phyloP scores from a whole-genome alignment of 2,797 vertebrate genomes.

The Danio jaintianensis region DNA sequence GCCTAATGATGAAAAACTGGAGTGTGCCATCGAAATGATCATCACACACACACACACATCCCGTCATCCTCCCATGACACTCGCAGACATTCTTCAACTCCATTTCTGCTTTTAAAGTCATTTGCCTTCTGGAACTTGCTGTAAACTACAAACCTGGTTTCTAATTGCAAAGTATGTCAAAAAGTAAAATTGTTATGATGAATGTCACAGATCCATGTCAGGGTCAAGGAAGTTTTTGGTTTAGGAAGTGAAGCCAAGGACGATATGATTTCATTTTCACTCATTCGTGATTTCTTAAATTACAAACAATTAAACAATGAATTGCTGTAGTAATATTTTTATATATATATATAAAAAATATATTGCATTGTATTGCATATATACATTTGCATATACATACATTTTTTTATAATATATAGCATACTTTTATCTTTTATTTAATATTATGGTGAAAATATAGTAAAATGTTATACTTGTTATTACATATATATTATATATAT shows the following conservation, averaged over 20 bases:
- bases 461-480: no score
- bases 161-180: not conserved
- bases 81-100: constrained; percentile 43
- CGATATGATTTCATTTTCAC: not conserved
- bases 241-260: not conserved
- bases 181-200: not conserved
- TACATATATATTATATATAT: not conserved
- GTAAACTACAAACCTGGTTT: not conserved
- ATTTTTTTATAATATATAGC: no score
- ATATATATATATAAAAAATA: not conserved
- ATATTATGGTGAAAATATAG: no score
- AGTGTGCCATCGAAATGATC: constrained; percentile 64
- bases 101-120: constrained; percentile 1
- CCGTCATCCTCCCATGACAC: constrained; percentile 20
- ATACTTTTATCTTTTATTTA: no score
- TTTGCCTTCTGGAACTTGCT: not conserved
- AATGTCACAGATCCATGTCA: not conserved
- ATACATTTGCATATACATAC: no score
- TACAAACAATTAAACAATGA: not conserved
- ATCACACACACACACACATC: constrained; percentile 44
- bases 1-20: constrained; percentile 71
- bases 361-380: no score
- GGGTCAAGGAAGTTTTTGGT: not conserved
- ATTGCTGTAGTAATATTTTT: no score
- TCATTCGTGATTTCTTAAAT: not conserved